Conservation (phyloP, 2,113 vertebrate species). For the Progne subis region DNA sequence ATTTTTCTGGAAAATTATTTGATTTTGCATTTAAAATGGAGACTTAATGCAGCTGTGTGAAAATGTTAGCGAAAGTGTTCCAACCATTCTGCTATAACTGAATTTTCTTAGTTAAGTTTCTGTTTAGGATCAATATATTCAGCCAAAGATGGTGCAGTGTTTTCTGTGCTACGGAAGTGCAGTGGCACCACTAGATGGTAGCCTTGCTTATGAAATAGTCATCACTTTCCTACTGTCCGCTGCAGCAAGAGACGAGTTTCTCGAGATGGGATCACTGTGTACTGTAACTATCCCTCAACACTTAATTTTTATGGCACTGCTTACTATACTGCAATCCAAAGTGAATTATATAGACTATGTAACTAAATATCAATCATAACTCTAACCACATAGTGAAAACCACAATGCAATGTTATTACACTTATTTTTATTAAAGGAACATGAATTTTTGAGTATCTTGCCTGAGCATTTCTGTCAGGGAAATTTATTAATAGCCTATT, state of each 20-base stretch:
- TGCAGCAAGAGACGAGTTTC: background rate
- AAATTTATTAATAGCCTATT: constrained; percentile 4
- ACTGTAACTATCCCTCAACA: background rate
- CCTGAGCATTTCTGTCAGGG: background rate
- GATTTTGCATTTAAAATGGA: background rate
- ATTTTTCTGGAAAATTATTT: background rate
- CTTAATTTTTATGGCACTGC: background rate
- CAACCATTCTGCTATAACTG: background rate
- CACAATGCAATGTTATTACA: background rate
- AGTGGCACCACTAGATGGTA: constrained; percentile 56
- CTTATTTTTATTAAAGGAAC: background rate
- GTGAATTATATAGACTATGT: background rate
- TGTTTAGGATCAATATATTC: background rate
- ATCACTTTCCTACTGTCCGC: background rate
- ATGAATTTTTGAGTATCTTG: background rate
- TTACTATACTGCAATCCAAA: background rate
- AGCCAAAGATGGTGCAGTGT: background rate
- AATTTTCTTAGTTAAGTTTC: background rate
- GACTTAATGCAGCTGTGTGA: background rate
- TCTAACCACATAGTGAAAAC: background rate
- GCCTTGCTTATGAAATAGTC: constrained; percentile 2
- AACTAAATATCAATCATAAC: background rate
- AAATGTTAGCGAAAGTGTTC: background rate
- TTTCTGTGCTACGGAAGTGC: background rate
- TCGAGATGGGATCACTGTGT: accelerated